Evolutionary conservation across 2,113 vertebrate genomes (phyloP).

Genomic region (Cervus canadensis): DNA sequence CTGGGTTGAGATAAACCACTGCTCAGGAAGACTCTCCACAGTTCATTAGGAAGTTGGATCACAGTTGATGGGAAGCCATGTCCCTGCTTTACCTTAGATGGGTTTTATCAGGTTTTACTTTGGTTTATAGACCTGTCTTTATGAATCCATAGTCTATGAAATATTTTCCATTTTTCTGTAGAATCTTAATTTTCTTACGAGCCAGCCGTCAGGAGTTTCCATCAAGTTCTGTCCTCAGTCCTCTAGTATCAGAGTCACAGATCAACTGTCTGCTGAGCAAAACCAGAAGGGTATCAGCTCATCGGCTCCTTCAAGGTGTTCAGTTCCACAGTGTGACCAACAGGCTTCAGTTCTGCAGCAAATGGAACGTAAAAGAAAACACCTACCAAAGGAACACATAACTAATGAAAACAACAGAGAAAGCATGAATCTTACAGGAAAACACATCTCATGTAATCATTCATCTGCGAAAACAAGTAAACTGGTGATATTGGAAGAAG

Average conservation of each 20-base stretch:
- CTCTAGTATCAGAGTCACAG: background rate
- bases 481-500: background rate
- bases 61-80: background rate
- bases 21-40: background rate
- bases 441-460: background rate
- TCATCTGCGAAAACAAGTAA: slow-evolving; percentile 52
- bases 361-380: background rate
- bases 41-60: background rate
- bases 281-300: background rate
- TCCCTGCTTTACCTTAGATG: background rate
- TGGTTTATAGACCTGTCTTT: slow-evolving; percentile 3
- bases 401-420: slow-evolving; percentile 13
- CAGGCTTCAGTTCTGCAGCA: slow-evolving; percentile 39
- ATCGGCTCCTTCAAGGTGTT: background rate
- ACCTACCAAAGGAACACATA: background rate
- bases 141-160: slow-evolving; percentile 4
- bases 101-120: background rate
- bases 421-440: slow-evolving; percentile 68
- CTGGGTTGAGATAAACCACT: background rate
- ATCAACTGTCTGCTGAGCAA: background rate
- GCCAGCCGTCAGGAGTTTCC: background rate
- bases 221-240: background rate
- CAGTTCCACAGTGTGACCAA: background rate
- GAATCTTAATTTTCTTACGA: background rate
- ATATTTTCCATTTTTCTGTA: slow-evolving; percentile 43